These are phyloP conservation scores for Epizoanthus stellaris DNA, from an alignment of 92 coral and sea anemone species.

Conservation along the genomic window DNA sequence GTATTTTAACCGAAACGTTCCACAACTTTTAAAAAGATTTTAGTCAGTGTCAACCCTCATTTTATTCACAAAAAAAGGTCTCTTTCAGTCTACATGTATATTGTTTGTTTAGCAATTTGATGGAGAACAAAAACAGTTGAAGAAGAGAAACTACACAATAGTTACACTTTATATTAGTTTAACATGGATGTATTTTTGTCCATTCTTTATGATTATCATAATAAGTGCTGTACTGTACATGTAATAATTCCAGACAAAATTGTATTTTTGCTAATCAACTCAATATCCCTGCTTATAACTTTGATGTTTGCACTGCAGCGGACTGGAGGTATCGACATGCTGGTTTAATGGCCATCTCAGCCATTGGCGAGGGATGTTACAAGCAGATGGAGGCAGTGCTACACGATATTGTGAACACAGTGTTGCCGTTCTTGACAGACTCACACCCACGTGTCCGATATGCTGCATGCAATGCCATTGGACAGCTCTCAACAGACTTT, in stretches of 20 bases:
- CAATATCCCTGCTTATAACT: background rate
- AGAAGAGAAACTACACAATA: too few relatives aligned
- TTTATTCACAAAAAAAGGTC: too few relatives aligned
- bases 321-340: slow-evolving; percentile 99
- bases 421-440: slow-evolving; percentile 90
- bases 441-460: slow-evolving; percentile 93
- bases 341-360: slow-evolving; percentile 98
- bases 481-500: slow-evolving; percentile 99
- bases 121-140: too few relatives aligned
- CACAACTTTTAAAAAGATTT: too few relatives aligned
- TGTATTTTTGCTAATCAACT: background rate
- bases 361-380: slow-evolving; percentile 98
- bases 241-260: background rate
- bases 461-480: slow-evolving; percentile 98
- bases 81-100: too few relatives aligned
- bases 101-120: too few relatives aligned
- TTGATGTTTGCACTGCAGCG: slow-evolving; percentile 41
- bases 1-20: too few relatives aligned
- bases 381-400: slow-evolving; percentile 91
- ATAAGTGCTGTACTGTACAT: too few relatives aligned
- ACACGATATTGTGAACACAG: slow-evolving; percentile 76
- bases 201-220: too few relatives aligned
- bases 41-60: too few relatives aligned
- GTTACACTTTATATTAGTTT: too few relatives aligned
- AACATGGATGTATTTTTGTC: too few relatives aligned